phyloP scores from a whole-genome alignment of 2,888 invertebrate species.

The Campaea margaritaria region DNA sequence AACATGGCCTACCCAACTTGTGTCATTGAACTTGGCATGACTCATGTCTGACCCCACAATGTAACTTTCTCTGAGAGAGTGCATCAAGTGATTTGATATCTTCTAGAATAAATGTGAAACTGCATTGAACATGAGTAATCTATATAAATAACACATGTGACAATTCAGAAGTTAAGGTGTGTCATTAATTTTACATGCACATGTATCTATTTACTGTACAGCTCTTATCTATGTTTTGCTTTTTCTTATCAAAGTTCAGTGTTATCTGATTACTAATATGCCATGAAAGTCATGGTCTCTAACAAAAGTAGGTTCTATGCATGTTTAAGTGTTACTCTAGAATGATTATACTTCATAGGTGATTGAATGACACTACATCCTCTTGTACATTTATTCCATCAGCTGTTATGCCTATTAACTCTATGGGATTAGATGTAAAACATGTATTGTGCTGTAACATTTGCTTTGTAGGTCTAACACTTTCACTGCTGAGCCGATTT shows the following conservation, averaged over 20 bases:
- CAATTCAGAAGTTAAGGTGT: neutral
- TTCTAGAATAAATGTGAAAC: no score
- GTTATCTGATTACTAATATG: no score
- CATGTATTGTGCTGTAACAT: no score
- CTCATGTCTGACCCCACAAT: slow-evolving; percentile 22
- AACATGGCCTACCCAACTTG: neutral
- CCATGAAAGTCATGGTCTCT: neutral
- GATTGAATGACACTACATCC: no score
- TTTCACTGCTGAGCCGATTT: no score
- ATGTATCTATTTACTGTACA: slow-evolving; percentile 13
- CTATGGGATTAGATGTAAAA: no score
- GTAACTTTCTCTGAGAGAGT: neutral
- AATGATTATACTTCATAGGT: no score
- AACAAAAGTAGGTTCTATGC: neutral
- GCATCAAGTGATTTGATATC: no score
- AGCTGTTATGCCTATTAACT: no score
- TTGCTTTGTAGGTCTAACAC: no score
- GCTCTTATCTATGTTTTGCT: slow-evolving; percentile 40
- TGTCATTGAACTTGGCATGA: slow-evolving; percentile 39
- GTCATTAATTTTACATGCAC: neutral
- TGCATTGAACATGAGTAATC: neutral
- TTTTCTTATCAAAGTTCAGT: neutral
- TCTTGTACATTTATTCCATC: no score
- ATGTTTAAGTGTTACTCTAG: no score
- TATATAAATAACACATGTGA: neutral